A percentile compares a stretch with the other conserved stretches of the same genome.
These are phyloP conservation scores for Synaphobranchus kaupii DNA, from an alignment of 2,797 vertebrate genomes.

Conservation along the genomic window DNA sequence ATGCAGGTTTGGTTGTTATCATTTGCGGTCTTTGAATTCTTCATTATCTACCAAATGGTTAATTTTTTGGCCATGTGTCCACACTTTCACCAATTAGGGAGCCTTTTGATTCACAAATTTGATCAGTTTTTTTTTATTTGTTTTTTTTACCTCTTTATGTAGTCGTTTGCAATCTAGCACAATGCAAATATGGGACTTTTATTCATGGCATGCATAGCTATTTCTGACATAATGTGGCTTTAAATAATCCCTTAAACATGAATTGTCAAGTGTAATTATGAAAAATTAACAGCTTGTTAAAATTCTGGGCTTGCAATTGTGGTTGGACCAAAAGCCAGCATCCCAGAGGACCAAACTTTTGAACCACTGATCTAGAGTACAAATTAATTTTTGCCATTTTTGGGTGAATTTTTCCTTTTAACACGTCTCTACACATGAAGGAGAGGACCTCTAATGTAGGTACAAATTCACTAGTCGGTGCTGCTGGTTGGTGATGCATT, in stretches of 20 bases:
- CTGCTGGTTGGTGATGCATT: conserved; percentile 59
- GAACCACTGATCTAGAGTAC: neutral
- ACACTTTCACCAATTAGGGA: neutral
- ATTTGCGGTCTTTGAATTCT: neutral
- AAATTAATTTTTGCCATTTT: neutral
- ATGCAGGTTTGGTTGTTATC: neutral
- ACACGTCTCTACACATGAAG: neutral
- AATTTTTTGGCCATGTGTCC: neutral
- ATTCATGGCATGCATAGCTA: neutral
- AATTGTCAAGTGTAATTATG: neutral
- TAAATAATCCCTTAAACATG: neutral
- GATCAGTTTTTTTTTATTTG: neutral
- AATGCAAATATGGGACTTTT: neutral
- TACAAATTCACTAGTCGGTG: conserved; percentile 37
- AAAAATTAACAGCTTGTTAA: neutral
- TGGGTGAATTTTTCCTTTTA: neutral
- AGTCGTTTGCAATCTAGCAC: no score
- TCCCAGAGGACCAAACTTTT: neutral
- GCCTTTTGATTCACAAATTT: neutral
- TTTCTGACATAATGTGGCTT: neutral
- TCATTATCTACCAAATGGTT: neutral
- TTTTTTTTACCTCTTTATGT: no score
- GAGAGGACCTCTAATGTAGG: neutral
- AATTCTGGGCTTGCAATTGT: neutral
- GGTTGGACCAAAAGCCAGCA: neutral